Conservation (phyloP, 1,140 invertebrate species). For the Saccostrea cuccullata region DNA sequence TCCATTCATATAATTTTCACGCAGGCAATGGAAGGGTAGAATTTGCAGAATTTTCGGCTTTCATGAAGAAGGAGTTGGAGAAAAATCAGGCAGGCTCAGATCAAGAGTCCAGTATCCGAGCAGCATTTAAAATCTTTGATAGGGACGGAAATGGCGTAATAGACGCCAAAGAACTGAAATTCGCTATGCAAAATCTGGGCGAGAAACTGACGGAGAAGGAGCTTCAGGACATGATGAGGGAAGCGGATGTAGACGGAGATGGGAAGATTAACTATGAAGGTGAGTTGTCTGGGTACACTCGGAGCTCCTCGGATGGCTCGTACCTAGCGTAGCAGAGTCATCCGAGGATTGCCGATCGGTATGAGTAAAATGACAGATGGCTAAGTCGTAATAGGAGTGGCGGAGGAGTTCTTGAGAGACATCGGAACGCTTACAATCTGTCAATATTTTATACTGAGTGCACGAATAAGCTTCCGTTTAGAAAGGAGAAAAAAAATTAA, state of each 20-base stretch:
- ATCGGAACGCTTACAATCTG: no score
- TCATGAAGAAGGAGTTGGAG: slow-evolving; percentile 63
- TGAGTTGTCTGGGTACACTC: slow-evolving; percentile 39
- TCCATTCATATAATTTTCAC: slow-evolving; percentile 9
- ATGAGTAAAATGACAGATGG: no score
- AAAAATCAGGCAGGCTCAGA: slow-evolving; percentile 57
- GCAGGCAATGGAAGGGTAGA: slow-evolving; percentile 69
- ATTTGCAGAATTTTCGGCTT: slow-evolving; percentile 65
- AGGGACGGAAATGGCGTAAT: slow-evolving; percentile 95
- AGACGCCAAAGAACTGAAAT: slow-evolving; percentile 65
- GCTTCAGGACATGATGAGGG: slow-evolving; percentile 94
- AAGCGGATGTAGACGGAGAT: slow-evolving; percentile 93
- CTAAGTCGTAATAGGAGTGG: no score
- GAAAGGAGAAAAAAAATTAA: no score
- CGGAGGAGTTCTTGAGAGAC: no score
- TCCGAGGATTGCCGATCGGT: no score
- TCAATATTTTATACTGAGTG: no score
- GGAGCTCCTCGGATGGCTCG: neutral
- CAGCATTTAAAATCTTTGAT: slow-evolving; percentile 98
- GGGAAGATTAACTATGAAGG: slow-evolving; percentile 74
- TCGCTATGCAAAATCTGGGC: slow-evolving; percentile 94
- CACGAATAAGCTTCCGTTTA: no score
- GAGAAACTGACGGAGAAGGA: slow-evolving; percentile 93
- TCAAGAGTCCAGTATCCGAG: slow-evolving; percentile 88
- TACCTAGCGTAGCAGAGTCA: neutral